These are phyloP conservation scores for Coracopsis vasa DNA, from an alignment of 2,113 vertebrate species.

Conservation along the genomic window DNA sequence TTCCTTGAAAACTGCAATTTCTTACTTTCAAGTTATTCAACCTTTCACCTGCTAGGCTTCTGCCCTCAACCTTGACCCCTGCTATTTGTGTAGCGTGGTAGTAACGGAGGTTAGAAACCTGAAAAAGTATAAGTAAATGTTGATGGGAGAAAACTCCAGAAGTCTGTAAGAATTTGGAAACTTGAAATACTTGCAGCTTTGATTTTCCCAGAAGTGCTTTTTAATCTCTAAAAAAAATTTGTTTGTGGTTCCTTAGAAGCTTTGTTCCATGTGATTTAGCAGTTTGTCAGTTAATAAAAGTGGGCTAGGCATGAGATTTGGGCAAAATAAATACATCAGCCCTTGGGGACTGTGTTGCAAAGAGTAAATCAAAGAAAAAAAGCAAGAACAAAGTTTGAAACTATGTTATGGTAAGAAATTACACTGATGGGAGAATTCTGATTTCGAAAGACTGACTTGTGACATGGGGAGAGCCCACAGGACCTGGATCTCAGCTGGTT, in stretches of 20 bases:
- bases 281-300: conserved; percentile 3
- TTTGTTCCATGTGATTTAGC: neutral
- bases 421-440: neutral
- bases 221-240: neutral
- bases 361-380: neutral
- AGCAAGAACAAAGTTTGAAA: neutral
- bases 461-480: neutral
- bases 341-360: neutral
- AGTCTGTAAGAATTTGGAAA: neutral
- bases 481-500: neutral
- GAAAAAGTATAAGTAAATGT: conserved; percentile 75
- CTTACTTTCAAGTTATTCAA: conserved; percentile 85
- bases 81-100: conserved; percentile 79
- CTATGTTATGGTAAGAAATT: neutral
- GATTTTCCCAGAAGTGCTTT: conserved; percentile 1
- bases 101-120: conserved; percentile 78
- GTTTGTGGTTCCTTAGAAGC: neutral
- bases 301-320: neutral
- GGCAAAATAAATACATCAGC: conserved; percentile 7
- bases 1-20: conserved; percentile 73
- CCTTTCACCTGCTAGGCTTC: conserved; percentile 82
- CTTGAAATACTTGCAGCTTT: conserved; percentile 22
- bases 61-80: conserved; percentile 80
- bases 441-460: neutral
- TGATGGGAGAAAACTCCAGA: conserved; percentile 53